Conservation (phyloP, 1,140 invertebrate genomes). For the Camponotus vicinus region DNA sequence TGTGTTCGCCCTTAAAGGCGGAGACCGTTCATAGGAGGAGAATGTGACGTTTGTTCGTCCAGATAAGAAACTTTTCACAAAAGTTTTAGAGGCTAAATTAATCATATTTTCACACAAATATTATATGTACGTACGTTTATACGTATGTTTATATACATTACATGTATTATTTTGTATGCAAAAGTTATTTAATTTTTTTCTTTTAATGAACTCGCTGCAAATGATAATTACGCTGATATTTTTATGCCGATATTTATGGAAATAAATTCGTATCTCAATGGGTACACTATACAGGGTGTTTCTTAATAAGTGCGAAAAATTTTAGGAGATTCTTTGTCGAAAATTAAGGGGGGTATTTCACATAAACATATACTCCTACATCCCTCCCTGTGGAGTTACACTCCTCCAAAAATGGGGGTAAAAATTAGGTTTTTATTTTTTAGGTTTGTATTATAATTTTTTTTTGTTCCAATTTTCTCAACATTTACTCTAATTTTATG, state of each 20-base stretch:
- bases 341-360: too few species aligned
- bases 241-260: not conserved
- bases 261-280: not conserved
- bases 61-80: constrained; percentile 26
- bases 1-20: constrained; percentile 4
- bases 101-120: not conserved
- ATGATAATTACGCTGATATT: not conserved
- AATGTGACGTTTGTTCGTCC: not conserved
- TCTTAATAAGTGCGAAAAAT: too few species aligned
- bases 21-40: not conserved
- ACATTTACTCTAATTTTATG: too few species aligned
- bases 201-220: not conserved
- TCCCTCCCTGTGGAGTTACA: too few species aligned
- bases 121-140: not conserved
- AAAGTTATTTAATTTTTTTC: not conserved
- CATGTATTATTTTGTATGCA: not conserved
- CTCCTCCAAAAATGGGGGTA: too few species aligned
- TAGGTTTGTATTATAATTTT: too few species aligned
- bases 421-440: too few species aligned
- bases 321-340: too few species aligned
- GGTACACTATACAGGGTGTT: not conserved
- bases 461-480: too few species aligned
- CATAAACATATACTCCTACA: too few species aligned
- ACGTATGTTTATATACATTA: not conserved
- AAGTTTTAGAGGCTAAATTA: not conserved